Evolutionary conservation across 2,113 vertebrate species (phyloP), one percentile per base, ranked within the genome.

Genomic region (Notechis scutatus): DNA sequence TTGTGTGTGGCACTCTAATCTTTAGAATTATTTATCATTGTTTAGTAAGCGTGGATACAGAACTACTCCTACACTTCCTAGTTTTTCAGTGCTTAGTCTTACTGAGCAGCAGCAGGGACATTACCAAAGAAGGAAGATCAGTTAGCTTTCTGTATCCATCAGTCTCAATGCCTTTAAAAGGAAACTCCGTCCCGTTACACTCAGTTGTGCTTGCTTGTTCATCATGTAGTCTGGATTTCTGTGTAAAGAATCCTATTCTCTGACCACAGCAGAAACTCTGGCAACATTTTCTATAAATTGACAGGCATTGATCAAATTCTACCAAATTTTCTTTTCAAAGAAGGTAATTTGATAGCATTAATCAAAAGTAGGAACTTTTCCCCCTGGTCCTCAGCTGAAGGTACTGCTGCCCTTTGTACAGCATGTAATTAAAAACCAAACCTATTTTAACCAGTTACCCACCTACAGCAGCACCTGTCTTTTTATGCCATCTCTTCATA

Each of bases 151-250:
- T 61, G 54, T 39, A 52, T 45, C 34, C 42, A 52, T 26, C 3
- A 61, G 14, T 90, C 81, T 54, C 88, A 86, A 52, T 54, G 55
- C 88, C 92, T 93, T 93, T 93, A 93, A 93, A 93, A 89, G 92
- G 45, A 93, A 93, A 93, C 29, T 4, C 24, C 1, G n/a, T 61
- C 39, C 88, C 42, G 11, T 90, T 57, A 64, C 56, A 57, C 54
- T 69, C 61, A 5, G 54, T 64, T 56, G 92, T 90, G 55, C 45
- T 92, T 56, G 26, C 29, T 39, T 50, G 24, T 85, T 45, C 88
- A 29, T 45, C 47, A 24, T 59, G 54, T 14, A 23, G 34, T 85
- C 21, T 87, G 88, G 81, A 86, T 52, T 86, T 90, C 88, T 86
- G 18, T 86, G 85, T n/a, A 87, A 52, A 90, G 47, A 61, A 50